A percentile compares a stretch with the other conserved stretches of the same genome.
These are phyloP conservation scores for Tricholauxania praeusta DNA, from an alignment of 2,888 invertebrate species.

Conservation along the genomic window DNA sequence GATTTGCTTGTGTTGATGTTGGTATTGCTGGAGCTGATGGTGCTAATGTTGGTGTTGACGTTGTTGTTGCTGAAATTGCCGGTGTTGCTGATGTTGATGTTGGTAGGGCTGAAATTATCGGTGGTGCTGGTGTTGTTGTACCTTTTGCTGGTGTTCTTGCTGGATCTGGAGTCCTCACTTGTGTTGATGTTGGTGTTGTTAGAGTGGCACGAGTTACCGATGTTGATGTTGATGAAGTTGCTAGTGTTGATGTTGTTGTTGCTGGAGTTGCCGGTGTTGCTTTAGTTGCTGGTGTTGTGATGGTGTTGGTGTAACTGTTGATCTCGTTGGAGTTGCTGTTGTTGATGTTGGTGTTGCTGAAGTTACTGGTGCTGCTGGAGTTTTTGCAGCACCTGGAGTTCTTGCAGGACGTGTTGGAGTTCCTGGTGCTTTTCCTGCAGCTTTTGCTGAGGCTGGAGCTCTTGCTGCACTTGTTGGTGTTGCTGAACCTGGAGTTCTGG, in stretches of 20 bases:
- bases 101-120: no score
- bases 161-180: neutral
- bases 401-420: neutral
- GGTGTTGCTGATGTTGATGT: no score
- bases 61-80: no score
- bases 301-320: neutral
- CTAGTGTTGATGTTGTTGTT: no score
- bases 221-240: no score
- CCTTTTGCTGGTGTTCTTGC: neutral
- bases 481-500: no score
- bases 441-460: neutral
- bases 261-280: neutral
- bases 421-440: neutral
- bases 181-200: neutral
- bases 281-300: neutral
- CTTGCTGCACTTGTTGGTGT: neutral
- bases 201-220: no score
- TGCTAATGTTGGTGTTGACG: conserved; percentile 1
- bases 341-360: no score
- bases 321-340: neutral
- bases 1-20: no score
- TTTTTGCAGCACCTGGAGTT: no score
- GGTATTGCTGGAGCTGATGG: no score
- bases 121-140: neutral
- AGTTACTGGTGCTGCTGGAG: no score